Percentiles rank a stretch among this genome's conserved stretches.
These are phyloP conservation scores for Grammomys dolichurus DNA, from an alignment of 2,113 vertebrate genomes.

Conservation along the genomic window DNA sequence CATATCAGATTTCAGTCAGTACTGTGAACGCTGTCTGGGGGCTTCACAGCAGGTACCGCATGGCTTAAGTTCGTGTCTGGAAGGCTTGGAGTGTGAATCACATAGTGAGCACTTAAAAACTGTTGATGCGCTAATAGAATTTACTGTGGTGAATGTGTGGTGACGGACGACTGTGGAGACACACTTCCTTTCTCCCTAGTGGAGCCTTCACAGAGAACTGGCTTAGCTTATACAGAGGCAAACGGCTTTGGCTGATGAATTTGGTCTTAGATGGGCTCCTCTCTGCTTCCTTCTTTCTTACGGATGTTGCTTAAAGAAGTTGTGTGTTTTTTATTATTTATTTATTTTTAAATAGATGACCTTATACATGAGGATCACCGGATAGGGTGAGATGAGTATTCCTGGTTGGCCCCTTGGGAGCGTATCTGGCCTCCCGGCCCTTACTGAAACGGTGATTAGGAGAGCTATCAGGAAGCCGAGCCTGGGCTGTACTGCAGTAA, in stretches of 20 bases:
- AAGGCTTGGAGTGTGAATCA: background rate
- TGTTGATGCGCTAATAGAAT: background rate
- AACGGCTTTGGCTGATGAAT: background rate
- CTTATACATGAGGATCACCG: background rate
- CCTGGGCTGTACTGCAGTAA: background rate
- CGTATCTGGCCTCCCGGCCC: background rate
- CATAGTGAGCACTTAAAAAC: background rate
- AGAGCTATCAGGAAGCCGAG: background rate
- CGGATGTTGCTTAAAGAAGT: background rate
- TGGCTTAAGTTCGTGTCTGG: background rate
- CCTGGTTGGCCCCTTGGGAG: background rate
- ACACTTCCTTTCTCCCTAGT: background rate
- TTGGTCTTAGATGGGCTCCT: background rate
- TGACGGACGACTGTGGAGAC: background rate
- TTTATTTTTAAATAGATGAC: background rate
- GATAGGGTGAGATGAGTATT: background rate
- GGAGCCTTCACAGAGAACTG: background rate
- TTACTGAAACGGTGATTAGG: background rate
- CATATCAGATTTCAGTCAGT: background rate
- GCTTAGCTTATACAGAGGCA: background rate
- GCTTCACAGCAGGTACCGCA: too few relatives aligned
- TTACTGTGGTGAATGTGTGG: background rate
- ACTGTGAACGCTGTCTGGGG: background rate
- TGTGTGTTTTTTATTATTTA: background rate
- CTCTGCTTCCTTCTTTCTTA: background rate